Conservation (phyloP, 2,797 vertebrate species). For the Bradypodion ventrale region DNA sequence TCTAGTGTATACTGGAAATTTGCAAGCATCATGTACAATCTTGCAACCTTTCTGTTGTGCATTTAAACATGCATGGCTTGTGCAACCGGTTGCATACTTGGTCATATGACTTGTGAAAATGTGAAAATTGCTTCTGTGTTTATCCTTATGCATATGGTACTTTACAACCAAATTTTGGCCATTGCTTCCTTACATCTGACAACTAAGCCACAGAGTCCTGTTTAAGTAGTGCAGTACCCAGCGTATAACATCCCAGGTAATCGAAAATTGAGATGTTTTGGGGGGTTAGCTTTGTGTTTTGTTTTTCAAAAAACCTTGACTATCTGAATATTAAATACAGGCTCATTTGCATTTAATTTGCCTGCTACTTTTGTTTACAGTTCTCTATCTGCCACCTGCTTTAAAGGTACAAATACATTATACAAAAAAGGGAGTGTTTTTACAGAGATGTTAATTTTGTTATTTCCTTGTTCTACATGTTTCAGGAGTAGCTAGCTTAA, state of each 20-base stretch:
- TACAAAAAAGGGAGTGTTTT: neutral
- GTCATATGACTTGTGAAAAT: too few relatives aligned
- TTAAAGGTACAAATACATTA: neutral
- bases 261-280: neutral
- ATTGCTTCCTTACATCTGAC: neutral
- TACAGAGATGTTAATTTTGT: neutral
- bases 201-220: neutral
- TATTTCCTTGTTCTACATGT: conserved; percentile 14
- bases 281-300: too few relatives aligned
- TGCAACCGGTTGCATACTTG: too few relatives aligned
- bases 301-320: neutral
- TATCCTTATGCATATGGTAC: too few relatives aligned
- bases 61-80: too few relatives aligned
- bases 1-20: too few relatives aligned
- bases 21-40: too few relatives aligned
- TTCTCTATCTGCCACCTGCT: neutral
- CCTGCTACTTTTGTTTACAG: conserved; percentile 26
- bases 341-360: neutral
- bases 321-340: neutral
- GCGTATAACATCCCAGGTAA: neutral
- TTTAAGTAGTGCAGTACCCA: neutral
- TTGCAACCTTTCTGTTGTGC: too few relatives aligned
- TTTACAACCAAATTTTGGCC: too few relatives aligned
- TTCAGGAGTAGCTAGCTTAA: too few relatives aligned
- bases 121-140: too few relatives aligned